A percentile compares a stretch with the other conserved stretches of the same genome.
These are phyloP conservation scores for Lepidocolaptes lacrymiger DNA, from an alignment of 2,797 vertebrate genomes.

Conservation along the genomic window DNA sequence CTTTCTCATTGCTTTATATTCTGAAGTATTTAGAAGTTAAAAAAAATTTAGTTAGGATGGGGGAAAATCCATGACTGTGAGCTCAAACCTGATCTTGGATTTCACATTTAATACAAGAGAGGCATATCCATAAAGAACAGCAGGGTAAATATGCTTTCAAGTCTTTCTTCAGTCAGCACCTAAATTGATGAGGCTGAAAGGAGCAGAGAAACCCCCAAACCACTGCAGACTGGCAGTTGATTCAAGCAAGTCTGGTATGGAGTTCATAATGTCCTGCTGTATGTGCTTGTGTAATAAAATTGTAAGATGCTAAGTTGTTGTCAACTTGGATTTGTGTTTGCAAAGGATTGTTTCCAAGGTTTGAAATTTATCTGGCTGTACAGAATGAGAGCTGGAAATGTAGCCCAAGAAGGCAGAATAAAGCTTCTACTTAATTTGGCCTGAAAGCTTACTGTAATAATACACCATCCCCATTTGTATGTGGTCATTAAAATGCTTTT, in stretches of 20 bases:
- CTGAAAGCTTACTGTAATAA: not conserved
- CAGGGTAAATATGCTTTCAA: not conserved
- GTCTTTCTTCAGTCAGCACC: not conserved
- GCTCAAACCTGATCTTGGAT: not conserved
- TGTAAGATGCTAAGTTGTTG: not conserved
- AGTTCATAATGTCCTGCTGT: not conserved
- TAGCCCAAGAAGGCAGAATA: not conserved
- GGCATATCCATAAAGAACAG: not conserved
- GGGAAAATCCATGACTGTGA: not conserved
- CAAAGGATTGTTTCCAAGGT: not conserved
- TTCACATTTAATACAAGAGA: not conserved
- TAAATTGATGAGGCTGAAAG: not conserved
- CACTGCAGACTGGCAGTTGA: not conserved
- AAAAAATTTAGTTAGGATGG: not conserved
- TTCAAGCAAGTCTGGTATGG: not conserved
- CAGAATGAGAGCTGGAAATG: not conserved
- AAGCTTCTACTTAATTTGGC: not conserved
- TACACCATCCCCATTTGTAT: not conserved
- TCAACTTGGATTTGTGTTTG: not conserved
- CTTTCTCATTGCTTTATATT: not conserved
- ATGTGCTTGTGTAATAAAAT: not conserved
- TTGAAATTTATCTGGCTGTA: not conserved
- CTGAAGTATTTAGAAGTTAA: not conserved
- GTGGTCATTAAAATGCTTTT: not conserved
- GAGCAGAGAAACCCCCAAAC: not conserved